These are phyloP conservation scores for Morus bassanus DNA, from an alignment of 2,797 vertebrate genomes.

Conservation along the genomic window DNA sequence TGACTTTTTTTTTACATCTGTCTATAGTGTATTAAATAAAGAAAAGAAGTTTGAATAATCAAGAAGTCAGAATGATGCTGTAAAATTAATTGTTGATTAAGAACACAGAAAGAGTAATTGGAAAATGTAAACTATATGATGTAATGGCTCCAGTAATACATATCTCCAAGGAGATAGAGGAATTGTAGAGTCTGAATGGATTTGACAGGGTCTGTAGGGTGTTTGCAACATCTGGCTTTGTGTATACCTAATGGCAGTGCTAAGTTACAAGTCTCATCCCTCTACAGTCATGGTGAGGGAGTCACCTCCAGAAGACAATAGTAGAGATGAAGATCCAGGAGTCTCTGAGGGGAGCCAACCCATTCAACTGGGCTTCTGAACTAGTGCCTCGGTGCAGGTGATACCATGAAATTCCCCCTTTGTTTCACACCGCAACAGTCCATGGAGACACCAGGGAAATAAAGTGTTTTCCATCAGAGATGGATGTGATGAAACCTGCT, in stretches of 20 bases:
- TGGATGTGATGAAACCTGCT: neutral
- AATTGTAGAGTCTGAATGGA: neutral
- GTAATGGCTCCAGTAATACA: neutral
- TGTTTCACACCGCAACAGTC: neutral
- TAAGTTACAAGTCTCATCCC: neutral
- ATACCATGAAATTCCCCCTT: neutral
- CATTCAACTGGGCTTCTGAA: neutral
- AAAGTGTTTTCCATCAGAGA: neutral
- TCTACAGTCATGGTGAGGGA: neutral
- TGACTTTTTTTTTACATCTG: neutral
- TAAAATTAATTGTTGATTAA: slow-evolving; percentile 11
- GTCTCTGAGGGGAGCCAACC: neutral
- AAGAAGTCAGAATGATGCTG: neutral
- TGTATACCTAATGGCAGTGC: neutral
- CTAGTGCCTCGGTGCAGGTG: neutral
- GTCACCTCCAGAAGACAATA: neutral
- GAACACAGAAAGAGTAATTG: neutral
- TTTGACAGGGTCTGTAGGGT: neutral
- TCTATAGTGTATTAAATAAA: neutral
- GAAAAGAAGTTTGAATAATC: neutral
- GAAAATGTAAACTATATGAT: neutral
- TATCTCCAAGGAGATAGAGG: neutral
- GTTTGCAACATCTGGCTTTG: neutral
- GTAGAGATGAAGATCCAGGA: neutral
- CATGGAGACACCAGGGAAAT: neutral